Evolutionary conservation across 2,113 vertebrate species (phyloP).

Genomic region (Spea bombifrons): DNA sequence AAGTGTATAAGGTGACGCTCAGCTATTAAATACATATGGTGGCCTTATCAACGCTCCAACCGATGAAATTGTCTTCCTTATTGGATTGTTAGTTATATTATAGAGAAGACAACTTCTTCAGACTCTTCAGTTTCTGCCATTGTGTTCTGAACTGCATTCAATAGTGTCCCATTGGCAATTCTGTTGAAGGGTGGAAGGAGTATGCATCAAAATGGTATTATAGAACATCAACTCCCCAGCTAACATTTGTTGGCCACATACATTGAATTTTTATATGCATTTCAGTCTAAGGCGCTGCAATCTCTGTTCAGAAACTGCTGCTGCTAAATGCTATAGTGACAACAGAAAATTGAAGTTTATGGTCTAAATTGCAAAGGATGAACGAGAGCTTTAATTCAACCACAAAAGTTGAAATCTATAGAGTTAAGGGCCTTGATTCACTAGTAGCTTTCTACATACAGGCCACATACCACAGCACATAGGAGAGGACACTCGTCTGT

Average conservation of each 20-base stretch:
- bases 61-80: no score
- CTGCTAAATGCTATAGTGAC: slow-evolving; percentile 29
- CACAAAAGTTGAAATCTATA: slow-evolving; percentile 50
- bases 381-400: slow-evolving; percentile 47
- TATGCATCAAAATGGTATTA: no score
- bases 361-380: slow-evolving; percentile 47
- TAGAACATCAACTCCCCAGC: slow-evolving; percentile 1
- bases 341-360: slow-evolving; percentile 19
- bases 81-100: no score
- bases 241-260: slow-evolving; percentile 28
- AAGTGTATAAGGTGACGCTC: no score
- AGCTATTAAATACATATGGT: no score
- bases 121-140: no score
- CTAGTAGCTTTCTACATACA: slow-evolving; percentile 56
- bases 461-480: not conserved
- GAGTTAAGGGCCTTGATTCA: slow-evolving; percentile 54
- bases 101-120: no score
- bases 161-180: no score
- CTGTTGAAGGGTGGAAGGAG: no score
- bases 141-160: no score
- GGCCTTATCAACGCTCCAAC: no score
- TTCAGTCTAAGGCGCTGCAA: slow-evolving; percentile 35
- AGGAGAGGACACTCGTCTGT: slow-evolving; percentile 7
- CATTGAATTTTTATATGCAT: slow-evolving; percentile 40
- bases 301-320: slow-evolving; percentile 51